These are phyloP conservation scores for Zapornia atra DNA, from an alignment of 2,113 vertebrate genomes.

Conservation along the genomic window DNA sequence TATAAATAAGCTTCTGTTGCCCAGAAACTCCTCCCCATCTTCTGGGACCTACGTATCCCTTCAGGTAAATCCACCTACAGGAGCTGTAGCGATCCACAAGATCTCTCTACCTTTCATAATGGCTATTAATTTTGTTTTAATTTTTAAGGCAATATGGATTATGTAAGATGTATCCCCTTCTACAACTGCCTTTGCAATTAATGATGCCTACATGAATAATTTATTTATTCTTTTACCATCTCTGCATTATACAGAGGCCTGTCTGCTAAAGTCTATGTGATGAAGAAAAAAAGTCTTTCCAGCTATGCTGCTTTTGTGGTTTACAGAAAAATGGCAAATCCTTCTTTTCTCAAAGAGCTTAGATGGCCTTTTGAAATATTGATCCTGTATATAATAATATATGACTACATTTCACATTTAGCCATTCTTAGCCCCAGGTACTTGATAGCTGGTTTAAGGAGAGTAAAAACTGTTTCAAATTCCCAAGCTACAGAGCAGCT, in stretches of 20 bases:
- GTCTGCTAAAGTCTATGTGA: neutral
- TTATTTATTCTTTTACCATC: neutral
- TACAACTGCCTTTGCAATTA: neutral
- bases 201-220: neutral
- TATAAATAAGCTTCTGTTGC: neutral
- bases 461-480: slow-evolving; percentile 32
- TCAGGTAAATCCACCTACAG: neutral
- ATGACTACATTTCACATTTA: slow-evolving; percentile 5
- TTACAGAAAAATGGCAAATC: neutral
- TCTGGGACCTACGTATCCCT: neutral
- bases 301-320: neutral
- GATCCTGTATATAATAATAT: slow-evolving; percentile 31
- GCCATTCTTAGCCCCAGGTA: slow-evolving; percentile 9
- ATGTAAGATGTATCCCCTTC: neutral
- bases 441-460: slow-evolving; percentile 1
- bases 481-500: slow-evolving; percentile 5
- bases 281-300: neutral
- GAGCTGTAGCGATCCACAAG: neutral
- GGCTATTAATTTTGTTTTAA: neutral
- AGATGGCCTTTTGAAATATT: slow-evolving; percentile 46
- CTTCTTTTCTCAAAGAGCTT: neutral
- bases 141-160: neutral
- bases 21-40: neutral
- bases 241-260: neutral
- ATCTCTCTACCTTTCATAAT: neutral